These are phyloP conservation scores for Drosophila pachea DNA, from an alignment of 1,140 invertebrate genomes.

Conservation along the genomic window DNA sequence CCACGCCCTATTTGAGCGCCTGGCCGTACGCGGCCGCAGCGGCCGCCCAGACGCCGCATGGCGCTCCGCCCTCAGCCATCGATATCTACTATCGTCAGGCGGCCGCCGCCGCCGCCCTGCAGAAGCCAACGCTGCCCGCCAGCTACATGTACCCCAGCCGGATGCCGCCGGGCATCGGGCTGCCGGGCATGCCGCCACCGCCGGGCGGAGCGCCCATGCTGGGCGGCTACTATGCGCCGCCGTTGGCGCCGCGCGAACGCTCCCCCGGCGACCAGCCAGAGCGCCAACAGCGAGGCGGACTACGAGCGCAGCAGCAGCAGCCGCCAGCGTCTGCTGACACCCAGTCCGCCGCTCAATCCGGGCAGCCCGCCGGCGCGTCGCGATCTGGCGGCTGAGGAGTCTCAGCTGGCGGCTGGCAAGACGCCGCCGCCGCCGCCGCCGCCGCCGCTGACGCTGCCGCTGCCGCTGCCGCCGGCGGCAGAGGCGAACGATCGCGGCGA, in stretches of 20 bases:
- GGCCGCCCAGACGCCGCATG: slow-evolving; percentile 80
- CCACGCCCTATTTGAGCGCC: slow-evolving; percentile 83
- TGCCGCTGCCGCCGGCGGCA: slow-evolving; percentile 23
- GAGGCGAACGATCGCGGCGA: slow-evolving; percentile 65
- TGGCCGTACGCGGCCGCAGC: slow-evolving; percentile 81
- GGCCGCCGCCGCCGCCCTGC: slow-evolving; percentile 83
- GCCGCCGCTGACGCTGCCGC: background rate
- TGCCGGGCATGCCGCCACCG: slow-evolving; percentile 63
- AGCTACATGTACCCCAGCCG: slow-evolving; percentile 80
- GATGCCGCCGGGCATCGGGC: slow-evolving; percentile 59
- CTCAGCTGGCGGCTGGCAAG: slow-evolving; percentile 6
- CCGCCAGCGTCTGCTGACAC: slow-evolving; percentile 55
- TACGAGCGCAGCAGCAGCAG: slow-evolving; percentile 61
- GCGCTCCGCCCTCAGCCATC: slow-evolving; percentile 83
- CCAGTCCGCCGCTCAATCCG: slow-evolving; percentile 75
- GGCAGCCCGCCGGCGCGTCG: slow-evolving; percentile 73
- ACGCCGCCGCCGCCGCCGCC: slow-evolving; percentile 5
- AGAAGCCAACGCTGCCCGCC: slow-evolving; percentile 88
- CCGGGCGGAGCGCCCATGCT: slow-evolving; percentile 62
- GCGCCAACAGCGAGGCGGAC: slow-evolving; percentile 62
- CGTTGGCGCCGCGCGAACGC: slow-evolving; percentile 39
- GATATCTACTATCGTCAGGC: slow-evolving; percentile 89
- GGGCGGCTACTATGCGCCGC: slow-evolving; percentile 66
- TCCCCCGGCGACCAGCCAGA: slow-evolving; percentile 61
- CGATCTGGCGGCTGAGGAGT: slow-evolving; percentile 24